Percentiles rank a stretch among this genome's conserved stretches.
Conservation (phyloP, 1,140 invertebrate genomes). For the Phortica variegata region DNA sequence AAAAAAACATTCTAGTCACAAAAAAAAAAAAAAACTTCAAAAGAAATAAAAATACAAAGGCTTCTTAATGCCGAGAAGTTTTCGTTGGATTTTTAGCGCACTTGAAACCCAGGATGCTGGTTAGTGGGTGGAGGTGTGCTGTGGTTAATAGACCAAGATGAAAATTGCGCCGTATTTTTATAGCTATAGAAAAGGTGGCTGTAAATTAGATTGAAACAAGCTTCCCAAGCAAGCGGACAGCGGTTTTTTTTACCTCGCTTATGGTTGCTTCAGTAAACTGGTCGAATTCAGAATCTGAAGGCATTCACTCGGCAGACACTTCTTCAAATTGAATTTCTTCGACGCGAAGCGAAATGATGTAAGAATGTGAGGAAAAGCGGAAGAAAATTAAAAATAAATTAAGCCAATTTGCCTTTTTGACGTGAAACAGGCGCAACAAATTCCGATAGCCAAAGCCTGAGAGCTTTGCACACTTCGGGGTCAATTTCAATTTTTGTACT, state of each 20-base stretch:
- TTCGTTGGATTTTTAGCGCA: not conserved
- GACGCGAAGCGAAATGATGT: slow-evolving; percentile 12
- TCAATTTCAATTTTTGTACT: slow-evolving; percentile 5
- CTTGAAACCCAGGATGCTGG: no score
- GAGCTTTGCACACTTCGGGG: slow-evolving; percentile 4
- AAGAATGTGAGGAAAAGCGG: slow-evolving; percentile 21
- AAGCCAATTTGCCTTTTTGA: slow-evolving; percentile 46
- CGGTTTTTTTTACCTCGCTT: slow-evolving; percentile 30
- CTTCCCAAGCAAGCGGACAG: slow-evolving; percentile 6
- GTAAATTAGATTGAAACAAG: slow-evolving; percentile 30
- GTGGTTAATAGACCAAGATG: slow-evolving; percentile 11
- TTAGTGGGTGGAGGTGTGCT: no score
- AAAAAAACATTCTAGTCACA: slow-evolving; percentile 20
- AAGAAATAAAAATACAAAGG: slow-evolving; percentile 50
- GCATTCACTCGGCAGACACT: slow-evolving; percentile 27
- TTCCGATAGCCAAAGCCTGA: not conserved
- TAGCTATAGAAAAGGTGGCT: slow-evolving; percentile 7
- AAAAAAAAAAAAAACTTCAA: slow-evolving; percentile 45
- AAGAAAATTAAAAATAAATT: slow-evolving; percentile 56
- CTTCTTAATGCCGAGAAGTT: slow-evolving; percentile 38
- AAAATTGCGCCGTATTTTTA: slow-evolving; percentile 49
- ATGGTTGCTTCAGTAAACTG: no score
- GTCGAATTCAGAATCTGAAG: no score
- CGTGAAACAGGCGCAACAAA: slow-evolving; percentile 19
- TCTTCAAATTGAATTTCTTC: slow-evolving; percentile 50